Percentiles rank a stretch among this genome's conserved stretches.
phyloP scores from a whole-genome alignment of 2,113 vertebrate genomes.

The Dicaeum eximium region DNA sequence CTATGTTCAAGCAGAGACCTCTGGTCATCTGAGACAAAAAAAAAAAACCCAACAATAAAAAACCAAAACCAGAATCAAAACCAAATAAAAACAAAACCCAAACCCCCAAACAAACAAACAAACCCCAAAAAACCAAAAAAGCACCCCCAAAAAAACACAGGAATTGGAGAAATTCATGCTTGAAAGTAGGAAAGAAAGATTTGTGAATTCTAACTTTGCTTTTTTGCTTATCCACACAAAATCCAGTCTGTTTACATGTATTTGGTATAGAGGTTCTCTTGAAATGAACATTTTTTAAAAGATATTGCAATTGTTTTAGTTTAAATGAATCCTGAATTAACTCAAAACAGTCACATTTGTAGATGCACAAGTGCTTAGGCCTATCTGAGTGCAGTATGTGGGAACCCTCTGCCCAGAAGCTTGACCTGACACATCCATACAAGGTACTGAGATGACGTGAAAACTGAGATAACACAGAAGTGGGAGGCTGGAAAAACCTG shows the following conservation, averaged over 20 bases:
- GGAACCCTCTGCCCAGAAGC: not conserved
- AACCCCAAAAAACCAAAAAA: not conserved
- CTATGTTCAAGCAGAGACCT: not conserved
- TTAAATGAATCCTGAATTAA: not conserved
- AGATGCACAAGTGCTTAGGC: not conserved
- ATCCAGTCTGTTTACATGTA: accelerated
- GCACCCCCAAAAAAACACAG: not conserved
- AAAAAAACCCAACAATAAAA: not conserved
- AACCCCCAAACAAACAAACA: not conserved
- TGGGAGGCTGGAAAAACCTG: not conserved
- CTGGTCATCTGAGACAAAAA: not conserved
- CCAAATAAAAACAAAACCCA: not conserved
- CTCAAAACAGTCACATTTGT: not conserved
- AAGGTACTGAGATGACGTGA: not conserved
- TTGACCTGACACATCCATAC: not conserved
- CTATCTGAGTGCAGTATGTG: not conserved
- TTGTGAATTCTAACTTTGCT: not conserved
- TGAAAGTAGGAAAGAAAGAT: not conserved
- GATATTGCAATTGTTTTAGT: not conserved
- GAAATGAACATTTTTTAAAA: not conserved
- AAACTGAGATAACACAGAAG: not conserved
- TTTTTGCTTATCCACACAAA: not conserved
- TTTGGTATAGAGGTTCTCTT: not conserved
- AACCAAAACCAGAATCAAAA: too few relatives aligned
- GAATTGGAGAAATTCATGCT: not conserved